Conservation (phyloP, 2,797 vertebrate species). For the Danionella dracula region DNA sequence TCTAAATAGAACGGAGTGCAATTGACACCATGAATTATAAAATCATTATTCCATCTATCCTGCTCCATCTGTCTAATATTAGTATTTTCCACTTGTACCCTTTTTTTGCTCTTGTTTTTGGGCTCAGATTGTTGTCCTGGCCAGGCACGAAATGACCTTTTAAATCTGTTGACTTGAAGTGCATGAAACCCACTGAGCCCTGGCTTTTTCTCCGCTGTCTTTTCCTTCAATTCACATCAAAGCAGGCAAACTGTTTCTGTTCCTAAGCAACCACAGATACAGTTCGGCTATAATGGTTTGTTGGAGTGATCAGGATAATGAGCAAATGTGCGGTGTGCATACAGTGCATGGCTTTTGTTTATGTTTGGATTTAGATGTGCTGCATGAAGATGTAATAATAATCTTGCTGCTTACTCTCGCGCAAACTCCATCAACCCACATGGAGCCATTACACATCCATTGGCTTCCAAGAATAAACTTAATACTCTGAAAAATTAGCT, state of each 20-base stretch:
- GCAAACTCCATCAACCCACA: neutral
- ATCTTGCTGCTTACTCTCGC: neutral
- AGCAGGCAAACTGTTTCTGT: constrained; percentile 9
- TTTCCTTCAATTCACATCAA: constrained; percentile 10
- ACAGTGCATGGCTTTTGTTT: constrained; percentile 23
- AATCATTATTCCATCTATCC: too few species aligned
- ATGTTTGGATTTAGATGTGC: neutral
- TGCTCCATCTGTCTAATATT: neutral
- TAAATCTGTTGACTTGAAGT: constrained; percentile 21
- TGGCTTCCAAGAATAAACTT: neutral
- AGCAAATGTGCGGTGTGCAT: neutral
- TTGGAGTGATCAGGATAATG: constrained; percentile 13
- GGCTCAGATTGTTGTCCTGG: neutral
- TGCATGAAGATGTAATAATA: neutral
- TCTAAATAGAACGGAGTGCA: too few species aligned
- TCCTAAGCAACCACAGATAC: constrained; percentile 14
- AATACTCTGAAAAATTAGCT: neutral
- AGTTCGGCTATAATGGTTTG: constrained; percentile 3
- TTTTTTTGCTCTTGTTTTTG: neutral
- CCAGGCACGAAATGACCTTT: constrained; percentile 17
- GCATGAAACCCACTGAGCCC: constrained; percentile 10
- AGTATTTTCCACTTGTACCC: neutral
- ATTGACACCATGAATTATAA: too few species aligned
- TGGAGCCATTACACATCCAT: neutral
- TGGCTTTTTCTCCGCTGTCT: constrained; percentile 7